phyloP scores from a whole-genome alignment of 2,113 vertebrate genomes.

The Callopanchax toddi region DNA sequence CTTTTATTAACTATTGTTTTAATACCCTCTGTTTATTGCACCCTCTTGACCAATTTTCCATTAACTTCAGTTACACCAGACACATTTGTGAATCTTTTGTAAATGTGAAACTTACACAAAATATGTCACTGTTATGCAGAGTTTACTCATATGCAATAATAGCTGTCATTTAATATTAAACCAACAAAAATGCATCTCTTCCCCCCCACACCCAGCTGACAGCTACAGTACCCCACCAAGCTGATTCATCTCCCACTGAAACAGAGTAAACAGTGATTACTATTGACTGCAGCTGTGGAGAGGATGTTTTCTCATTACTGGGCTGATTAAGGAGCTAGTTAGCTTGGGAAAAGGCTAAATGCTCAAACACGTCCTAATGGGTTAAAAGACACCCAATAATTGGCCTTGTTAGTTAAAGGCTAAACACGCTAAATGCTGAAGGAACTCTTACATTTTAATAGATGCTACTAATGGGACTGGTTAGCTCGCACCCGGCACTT shows the following conservation, averaged over 20 bases:
- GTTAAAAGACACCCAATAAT: conserved; percentile 74
- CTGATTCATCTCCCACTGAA: conserved; percentile 97
- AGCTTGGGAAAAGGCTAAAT: conserved; percentile 72
- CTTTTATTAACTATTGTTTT: too few relatives aligned
- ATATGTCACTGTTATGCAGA: neutral
- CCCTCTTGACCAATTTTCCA: neutral
- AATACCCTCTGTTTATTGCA: too few relatives aligned
- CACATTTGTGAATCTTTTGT: conserved; percentile 23
- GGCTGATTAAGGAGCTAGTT: conserved; percentile 91
- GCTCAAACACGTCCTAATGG: conserved; percentile 69
- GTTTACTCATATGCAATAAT: conserved; percentile 12
- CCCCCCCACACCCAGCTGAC: conserved; percentile 29
- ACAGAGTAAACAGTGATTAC: conserved; percentile 99
- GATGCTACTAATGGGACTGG: conserved; percentile 59
- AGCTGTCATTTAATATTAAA: conserved; percentile 18
- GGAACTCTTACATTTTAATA: conserved; percentile 52
- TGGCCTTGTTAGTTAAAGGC: conserved; percentile 67
- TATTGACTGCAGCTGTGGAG: conserved; percentile 98
- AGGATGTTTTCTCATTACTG: conserved; percentile 98
- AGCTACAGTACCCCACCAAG: conserved; percentile 66
- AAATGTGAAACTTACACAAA: conserved; percentile 6
- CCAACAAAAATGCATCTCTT: conserved; percentile 13
- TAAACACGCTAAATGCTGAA: conserved; percentile 63
- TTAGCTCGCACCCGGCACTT: conserved; percentile 37
- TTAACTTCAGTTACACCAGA: conserved; percentile 14